These are phyloP conservation scores for Chiridota heheva DNA, from an alignment of 35 echinoderm and acorn worm genomes.

Conservation along the genomic window DNA sequence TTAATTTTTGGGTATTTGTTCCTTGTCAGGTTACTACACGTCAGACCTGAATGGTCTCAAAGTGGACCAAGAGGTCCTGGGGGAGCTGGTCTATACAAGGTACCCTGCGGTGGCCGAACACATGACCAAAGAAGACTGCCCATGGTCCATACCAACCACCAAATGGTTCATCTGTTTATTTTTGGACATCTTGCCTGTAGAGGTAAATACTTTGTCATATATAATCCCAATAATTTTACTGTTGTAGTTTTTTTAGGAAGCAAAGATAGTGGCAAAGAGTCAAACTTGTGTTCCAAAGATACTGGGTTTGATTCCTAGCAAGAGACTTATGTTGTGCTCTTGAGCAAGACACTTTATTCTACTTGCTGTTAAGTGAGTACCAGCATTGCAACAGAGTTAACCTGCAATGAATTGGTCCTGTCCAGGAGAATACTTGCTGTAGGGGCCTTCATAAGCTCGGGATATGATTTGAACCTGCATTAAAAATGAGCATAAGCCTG, in stretches of 20 bases:
- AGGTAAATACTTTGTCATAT: constrained; percentile 51
- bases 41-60: constrained; percentile 81
- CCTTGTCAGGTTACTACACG: constrained; percentile 77
- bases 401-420: too few species aligned
- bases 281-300: background rate
- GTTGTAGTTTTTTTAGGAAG: background rate
- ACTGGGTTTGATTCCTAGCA: background rate
- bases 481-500: too few species aligned
- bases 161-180: constrained; percentile 99
- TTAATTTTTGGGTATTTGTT: constrained; percentile 9
- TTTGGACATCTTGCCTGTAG: constrained; percentile 94
- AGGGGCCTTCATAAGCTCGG: too few species aligned
- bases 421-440: too few species aligned
- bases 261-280: background rate
- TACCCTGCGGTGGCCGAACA: constrained; percentile 60
- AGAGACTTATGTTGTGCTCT: background rate
- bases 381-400: too few species aligned
- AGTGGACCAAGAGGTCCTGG: constrained; percentile 87
- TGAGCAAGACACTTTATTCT: background rate
- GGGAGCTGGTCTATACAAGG: constrained; percentile 79
- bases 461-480: too few species aligned
- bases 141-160: constrained; percentile 82
- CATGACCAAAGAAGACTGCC: constrained; percentile 69
- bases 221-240: background rate
- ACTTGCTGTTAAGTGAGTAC: background rate